Evolutionary conservation across 2,888 invertebrate species (phyloP).

Genomic region (Norana najaformis): DNA sequence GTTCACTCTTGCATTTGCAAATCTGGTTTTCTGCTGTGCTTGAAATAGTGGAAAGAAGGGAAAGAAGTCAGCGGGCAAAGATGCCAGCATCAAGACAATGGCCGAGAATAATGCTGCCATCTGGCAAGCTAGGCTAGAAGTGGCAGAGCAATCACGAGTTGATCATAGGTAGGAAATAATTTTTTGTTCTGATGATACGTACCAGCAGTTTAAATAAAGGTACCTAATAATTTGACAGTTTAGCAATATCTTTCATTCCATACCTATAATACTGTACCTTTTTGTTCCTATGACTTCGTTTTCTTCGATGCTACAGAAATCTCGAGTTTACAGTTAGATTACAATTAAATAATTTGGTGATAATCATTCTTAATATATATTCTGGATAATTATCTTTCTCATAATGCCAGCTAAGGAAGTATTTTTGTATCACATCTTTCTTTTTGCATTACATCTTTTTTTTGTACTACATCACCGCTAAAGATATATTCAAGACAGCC

Average conservation of each 20-base stretch:
- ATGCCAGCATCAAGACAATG: constrained; percentile 49
- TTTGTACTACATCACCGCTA: too few species aligned
- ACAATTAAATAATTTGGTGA: too few species aligned
- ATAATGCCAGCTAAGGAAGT: not conserved
- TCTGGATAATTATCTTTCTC: not conserved
- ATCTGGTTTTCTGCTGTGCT: not conserved
- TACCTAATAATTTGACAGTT: not conserved
- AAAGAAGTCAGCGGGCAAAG: constrained; percentile 54
- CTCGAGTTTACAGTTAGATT: too few species aligned
- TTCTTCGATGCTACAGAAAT: too few species aligned
- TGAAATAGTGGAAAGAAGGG: constrained; percentile 44
- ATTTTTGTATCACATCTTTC: too few species aligned
- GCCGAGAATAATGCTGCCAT: constrained; percentile 59
- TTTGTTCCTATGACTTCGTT: not conserved
- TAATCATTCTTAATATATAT: too few species aligned
- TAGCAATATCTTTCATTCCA: too few species aligned
- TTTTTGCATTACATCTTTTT: too few species aligned
- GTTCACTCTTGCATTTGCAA: not conserved
- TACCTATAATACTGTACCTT: too few species aligned
- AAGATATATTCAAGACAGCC: too few species aligned
- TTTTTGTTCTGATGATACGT: not conserved
- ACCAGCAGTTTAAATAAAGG: not conserved
- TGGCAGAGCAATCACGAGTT: constrained; percentile 53
- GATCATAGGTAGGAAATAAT: constrained; percentile 54
- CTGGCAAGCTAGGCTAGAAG: constrained; percentile 58